Evolutionary conservation across 1,140 invertebrate genomes (phyloP).

Genomic region (Drosophila bocqueti): DNA sequence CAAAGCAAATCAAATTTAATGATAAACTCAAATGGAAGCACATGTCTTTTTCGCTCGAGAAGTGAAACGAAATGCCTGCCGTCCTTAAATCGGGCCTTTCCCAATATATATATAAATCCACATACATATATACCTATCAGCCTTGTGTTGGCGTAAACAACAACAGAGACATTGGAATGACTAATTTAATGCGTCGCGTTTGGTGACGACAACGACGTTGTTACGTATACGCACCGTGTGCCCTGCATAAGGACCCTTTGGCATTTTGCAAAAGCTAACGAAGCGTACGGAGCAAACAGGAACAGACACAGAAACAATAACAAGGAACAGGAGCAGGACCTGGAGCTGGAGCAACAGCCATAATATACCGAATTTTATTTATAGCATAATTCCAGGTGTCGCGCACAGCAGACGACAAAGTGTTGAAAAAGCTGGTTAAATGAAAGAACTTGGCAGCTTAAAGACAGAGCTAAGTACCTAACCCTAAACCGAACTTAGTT

Average conservation of each 20-base stretch:
- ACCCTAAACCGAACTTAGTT: conserved; percentile 22
- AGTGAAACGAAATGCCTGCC: conserved; percentile 11
- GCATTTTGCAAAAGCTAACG: conserved; percentile 60
- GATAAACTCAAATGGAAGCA: conserved; percentile 72
- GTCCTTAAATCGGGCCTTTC: conserved; percentile 1
- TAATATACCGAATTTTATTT: conserved; percentile 71
- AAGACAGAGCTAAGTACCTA: conserved; percentile 4
- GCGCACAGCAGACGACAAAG: conserved; percentile 49
- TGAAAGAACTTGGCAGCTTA: conserved; percentile 36
- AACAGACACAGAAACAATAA: conserved; percentile 41
- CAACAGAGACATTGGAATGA: conserved; percentile 53
- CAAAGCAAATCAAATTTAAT: conserved; percentile 82
- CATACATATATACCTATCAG: conserved; percentile 1
- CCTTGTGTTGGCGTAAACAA: conserved; percentile 48
- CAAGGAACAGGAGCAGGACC: conserved; percentile 1
- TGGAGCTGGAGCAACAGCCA: conserved; percentile 15
- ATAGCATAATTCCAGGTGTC: conserved; percentile 77
- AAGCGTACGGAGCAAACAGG: conserved; percentile 68
- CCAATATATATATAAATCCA: conserved; percentile 1
- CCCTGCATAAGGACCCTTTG: conserved; percentile 42
- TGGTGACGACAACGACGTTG: conserved; percentile 16
- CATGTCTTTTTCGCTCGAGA: conserved; percentile 71
- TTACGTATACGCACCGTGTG: conserved; percentile 56
- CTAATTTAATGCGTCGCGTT: conserved; percentile 66
- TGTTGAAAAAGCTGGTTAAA: conserved; percentile 50